Percentiles rank a stretch among this genome's conserved stretches.
These are phyloP conservation scores for Cosmorhoe ocellata DNA, from an alignment of 2,888 invertebrate species.

Conservation along the genomic window DNA sequence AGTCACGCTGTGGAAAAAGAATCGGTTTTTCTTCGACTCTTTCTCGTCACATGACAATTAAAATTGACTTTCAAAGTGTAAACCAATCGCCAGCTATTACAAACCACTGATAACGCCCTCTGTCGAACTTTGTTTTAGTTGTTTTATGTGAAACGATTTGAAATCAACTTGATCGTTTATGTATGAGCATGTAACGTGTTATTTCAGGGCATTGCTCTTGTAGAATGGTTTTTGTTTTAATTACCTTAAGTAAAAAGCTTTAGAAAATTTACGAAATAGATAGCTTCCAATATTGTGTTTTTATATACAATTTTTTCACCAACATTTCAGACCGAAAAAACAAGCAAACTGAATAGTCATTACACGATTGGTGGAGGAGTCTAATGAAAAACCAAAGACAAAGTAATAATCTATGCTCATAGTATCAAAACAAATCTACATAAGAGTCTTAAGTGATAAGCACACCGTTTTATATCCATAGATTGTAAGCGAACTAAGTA, in stretches of 20 bases:
- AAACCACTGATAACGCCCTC: conserved; percentile 54
- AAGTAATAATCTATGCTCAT: no score
- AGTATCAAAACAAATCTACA: no score
- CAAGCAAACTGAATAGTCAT: no score
- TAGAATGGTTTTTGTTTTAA: not conserved
- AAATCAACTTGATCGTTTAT: conserved; percentile 35
- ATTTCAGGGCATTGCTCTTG: conserved; percentile 12
- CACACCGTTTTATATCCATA: no score
- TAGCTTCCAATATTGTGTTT: no score
- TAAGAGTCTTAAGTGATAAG: no score
- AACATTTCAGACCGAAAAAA: no score
- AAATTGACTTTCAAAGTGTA: conserved; percentile 44
- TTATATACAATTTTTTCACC: no score
- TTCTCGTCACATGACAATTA: conserved; percentile 3
- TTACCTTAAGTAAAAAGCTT: no score
- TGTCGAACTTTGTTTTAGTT: conserved; percentile 46
- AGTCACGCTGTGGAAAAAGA: not conserved
- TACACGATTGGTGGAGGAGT: no score
- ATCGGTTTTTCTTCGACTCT: not conserved
- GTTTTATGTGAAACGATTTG: conserved; percentile 45
- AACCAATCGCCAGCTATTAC: conserved; percentile 64
- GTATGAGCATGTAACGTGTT: conserved; percentile 32
- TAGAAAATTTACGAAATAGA: no score
- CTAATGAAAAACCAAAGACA: no score
- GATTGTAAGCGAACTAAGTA: not conserved